Evolutionary conservation across 2,113 vertebrate species (phyloP).

Genomic region (Pedionomus torquatus): DNA sequence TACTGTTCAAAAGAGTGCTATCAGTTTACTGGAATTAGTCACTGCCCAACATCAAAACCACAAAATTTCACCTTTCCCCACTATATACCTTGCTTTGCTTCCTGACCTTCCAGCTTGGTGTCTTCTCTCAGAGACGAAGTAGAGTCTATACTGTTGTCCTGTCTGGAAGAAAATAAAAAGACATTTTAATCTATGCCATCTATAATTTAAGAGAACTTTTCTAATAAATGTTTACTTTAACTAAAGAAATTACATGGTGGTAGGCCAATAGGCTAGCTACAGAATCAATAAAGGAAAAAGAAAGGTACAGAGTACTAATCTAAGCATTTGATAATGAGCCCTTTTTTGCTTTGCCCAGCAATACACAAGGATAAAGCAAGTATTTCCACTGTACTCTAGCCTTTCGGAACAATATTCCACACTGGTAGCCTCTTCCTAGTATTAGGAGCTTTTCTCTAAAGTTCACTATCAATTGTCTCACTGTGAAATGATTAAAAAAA

Average conservation of each 20-base stretch:
- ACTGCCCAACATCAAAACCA: background rate
- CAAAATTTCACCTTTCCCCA: background rate
- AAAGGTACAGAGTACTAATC: background rate
- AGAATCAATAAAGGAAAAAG: background rate
- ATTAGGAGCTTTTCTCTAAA: background rate
- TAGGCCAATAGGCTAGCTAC: background rate
- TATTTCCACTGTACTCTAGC: background rate
- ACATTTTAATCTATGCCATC: background rate
- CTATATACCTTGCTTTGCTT: constrained; percentile 86
- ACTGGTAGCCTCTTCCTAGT: background rate
- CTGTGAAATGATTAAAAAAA: background rate
- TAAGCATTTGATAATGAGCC: background rate
- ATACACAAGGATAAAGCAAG: background rate
- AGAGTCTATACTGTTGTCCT: constrained; percentile 87
- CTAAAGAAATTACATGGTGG: background rate
- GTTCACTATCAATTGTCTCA: background rate
- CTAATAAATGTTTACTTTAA: background rate
- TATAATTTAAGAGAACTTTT: background rate
- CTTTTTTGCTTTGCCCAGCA: background rate
- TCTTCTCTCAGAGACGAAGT: constrained; percentile 84
- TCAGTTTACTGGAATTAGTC: background rate
- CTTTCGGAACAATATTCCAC: background rate
- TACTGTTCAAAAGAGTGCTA: background rate
- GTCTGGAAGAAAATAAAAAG: constrained; percentile 74
- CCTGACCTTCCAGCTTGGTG: constrained; percentile 76